Conservation (phyloP, 2,113 vertebrate species). For the Salvelinus sp. region DNA sequence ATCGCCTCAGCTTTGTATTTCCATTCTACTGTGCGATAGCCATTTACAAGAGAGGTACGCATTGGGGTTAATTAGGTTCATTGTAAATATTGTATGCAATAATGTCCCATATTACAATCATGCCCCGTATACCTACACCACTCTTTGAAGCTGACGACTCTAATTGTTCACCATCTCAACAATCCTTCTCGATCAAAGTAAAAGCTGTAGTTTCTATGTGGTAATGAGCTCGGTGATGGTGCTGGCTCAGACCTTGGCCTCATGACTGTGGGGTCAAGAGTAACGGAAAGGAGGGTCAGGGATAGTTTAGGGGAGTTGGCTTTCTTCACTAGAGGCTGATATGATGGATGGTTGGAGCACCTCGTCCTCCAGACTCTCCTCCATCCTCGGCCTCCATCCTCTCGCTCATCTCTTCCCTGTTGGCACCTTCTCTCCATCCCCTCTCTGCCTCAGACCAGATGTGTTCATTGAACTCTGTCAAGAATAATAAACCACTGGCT, state of each 20-base stretch:
- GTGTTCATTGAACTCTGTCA: constrained; percentile 85
- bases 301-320: constrained; percentile 49
- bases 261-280: constrained; percentile 39
- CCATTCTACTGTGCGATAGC: too few species aligned
- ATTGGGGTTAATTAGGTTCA: too few species aligned
- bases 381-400: not conserved
- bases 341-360: constrained; percentile 69
- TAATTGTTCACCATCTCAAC: too few species aligned
- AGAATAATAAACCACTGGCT: constrained; percentile 80
- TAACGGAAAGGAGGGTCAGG: constrained; percentile 39
- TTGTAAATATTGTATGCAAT: too few species aligned
- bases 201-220: too few species aligned
- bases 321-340: constrained; percentile 41
- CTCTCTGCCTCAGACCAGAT: constrained; percentile 78
- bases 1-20: not conserved
- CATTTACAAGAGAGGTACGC: too few species aligned
- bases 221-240: too few species aligned
- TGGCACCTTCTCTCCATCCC: constrained; percentile 59
- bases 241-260: too few species aligned
- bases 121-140: too few species aligned
- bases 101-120: too few species aligned
- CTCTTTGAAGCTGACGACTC: too few species aligned
- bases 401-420: constrained; percentile 31
- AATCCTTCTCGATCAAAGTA: too few species aligned
- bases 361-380: constrained; percentile 46